These are phyloP conservation scores for Watsonalla cultraria DNA, from an alignment of 2,888 invertebrate species.

Conservation along the genomic window DNA sequence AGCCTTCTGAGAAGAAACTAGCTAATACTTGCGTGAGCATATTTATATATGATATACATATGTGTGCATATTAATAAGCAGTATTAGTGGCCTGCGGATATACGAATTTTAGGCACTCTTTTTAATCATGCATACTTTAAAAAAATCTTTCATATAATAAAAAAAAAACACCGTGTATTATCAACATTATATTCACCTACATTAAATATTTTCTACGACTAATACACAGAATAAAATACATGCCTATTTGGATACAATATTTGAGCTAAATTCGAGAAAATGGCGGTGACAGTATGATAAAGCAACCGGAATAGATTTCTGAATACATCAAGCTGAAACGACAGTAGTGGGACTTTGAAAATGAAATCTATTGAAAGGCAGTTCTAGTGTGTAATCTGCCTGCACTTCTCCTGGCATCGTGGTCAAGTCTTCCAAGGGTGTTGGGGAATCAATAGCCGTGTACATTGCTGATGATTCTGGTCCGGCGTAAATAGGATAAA, in stretches of 20 bases:
- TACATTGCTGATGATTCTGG: constrained; percentile 36
- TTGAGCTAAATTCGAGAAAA: constrained; percentile 52
- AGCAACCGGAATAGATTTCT: constrained; percentile 47
- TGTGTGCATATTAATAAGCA: no score
- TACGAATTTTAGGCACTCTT: no score
- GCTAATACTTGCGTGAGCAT: no score
- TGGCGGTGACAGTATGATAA: constrained; percentile 43
- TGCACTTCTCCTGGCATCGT: constrained; percentile 67
- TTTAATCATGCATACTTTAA: no score
- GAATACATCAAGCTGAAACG: constrained; percentile 69
- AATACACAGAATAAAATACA: constrained; percentile 47
- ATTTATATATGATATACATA: no score
- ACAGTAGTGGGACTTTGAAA: constrained; percentile 75
- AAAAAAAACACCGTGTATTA: background rate
- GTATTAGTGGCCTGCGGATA: no score
- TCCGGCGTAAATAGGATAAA: constrained; percentile 51
- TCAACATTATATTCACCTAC: background rate
- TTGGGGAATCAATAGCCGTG: constrained; percentile 48
- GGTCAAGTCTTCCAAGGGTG: constrained; percentile 51
- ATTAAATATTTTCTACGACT: constrained; percentile 2
- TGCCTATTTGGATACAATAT: constrained; percentile 58
- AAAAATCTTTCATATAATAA: no score
- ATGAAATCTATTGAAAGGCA: constrained; percentile 70
- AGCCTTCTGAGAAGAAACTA: no score
- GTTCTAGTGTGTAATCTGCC: constrained; percentile 67